Evolutionary conservation across 2,888 invertebrate genomes (phyloP).

Genomic region (Antheraea assamensis): DNA sequence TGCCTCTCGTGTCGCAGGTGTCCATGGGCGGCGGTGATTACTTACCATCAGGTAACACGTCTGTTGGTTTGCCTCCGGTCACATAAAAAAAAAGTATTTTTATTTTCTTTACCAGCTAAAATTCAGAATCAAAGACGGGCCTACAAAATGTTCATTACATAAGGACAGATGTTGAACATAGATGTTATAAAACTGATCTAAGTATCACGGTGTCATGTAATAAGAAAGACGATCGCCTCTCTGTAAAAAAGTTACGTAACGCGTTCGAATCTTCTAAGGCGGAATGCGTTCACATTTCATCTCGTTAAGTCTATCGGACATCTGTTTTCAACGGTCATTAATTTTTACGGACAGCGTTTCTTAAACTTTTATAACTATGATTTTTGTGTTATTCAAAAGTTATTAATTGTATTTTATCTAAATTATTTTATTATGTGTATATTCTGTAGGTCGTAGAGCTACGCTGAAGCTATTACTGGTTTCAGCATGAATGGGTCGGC

Average conservation of each 20-base stretch:
- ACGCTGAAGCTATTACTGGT: too few relatives aligned
- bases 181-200: background rate
- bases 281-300: conserved; percentile 7
- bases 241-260: background rate
- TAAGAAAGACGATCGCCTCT: background rate
- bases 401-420: too few relatives aligned
- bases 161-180: background rate
- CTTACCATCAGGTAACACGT: too few relatives aligned
- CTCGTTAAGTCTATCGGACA: conserved; percentile 1
- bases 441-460: too few relatives aligned
- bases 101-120: too few relatives aligned
- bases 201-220: background rate
- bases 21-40: too few relatives aligned
- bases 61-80: too few relatives aligned
- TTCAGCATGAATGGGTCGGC: too few relatives aligned
- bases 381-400: background rate
- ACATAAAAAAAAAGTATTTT: too few relatives aligned
- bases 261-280: background rate
- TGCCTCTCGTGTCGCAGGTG: too few relatives aligned
- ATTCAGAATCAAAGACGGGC: too few relatives aligned
- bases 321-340: background rate
- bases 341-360: background rate
- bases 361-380: background rate
- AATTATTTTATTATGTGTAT: too few relatives aligned
- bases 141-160: background rate